These are phyloP conservation scores for Leptosomus discolor DNA, from an alignment of 2,113 vertebrate species.

Conservation along the genomic window DNA sequence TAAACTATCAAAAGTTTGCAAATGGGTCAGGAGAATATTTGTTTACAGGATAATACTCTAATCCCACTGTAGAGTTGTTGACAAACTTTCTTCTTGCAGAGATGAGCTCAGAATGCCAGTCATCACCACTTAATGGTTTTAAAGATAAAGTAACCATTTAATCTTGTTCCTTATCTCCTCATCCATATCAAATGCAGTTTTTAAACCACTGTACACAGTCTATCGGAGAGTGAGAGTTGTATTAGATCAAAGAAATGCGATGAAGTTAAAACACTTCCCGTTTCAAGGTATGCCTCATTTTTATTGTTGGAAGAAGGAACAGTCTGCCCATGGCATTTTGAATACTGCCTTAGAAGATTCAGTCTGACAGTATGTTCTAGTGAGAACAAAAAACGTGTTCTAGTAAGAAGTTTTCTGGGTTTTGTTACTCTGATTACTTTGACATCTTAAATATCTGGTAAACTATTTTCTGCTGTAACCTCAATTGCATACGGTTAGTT, in stretches of 20 bases:
- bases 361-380: neutral
- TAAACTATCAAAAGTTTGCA: neutral
- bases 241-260: neutral
- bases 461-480: neutral
- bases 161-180: neutral
- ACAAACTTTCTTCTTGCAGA: neutral
- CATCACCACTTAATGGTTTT: neutral
- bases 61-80: neutral
- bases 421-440: neutral
- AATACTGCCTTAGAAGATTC: neutral
- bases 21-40: neutral
- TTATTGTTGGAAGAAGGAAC: neutral
- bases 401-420: neutral
- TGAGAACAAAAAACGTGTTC: neutral
- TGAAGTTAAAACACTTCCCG: neutral
- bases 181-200: neutral
- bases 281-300: neutral
- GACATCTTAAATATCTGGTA: neutral
- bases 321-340: neutral
- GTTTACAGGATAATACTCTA: neutral
- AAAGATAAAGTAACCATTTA: neutral
- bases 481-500: neutral
- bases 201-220: neutral
- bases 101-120: neutral
- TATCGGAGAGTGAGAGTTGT: neutral